phyloP scores from a whole-genome alignment of 2,113 vertebrate species.

The Lichenostomus cassidix region DNA sequence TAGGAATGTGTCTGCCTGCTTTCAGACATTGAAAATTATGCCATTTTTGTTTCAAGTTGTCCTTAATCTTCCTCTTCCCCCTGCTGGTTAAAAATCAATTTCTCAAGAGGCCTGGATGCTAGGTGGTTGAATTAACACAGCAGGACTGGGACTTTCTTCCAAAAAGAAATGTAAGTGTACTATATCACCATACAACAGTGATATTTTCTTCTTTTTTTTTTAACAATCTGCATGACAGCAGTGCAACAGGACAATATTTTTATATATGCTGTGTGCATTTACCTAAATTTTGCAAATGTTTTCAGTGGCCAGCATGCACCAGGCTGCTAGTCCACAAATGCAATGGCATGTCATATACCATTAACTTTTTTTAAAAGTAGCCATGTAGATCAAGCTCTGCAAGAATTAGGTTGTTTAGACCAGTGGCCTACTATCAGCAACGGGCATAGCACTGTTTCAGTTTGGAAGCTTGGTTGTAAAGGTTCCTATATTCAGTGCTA shows the following conservation, averaged over 20 bases:
- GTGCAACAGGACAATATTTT: not conserved
- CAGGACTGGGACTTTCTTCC: not conserved
- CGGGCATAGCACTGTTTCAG: not conserved
- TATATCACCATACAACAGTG: not conserved
- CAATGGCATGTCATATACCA: not conserved
- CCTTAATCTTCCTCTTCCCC: not conserved
- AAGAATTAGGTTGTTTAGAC: not conserved
- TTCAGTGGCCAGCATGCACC: not conserved
- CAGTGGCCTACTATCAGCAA: not conserved
- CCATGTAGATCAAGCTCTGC: not conserved
- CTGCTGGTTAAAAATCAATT: slow-evolving; percentile 35
- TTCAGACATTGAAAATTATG: not conserved
- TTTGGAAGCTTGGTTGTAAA: not conserved
- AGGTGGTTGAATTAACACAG: slow-evolving; percentile 14
- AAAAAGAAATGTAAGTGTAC: not conserved
- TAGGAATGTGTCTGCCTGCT: not conserved
- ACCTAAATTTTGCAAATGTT: not conserved
- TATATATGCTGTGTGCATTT: not conserved
- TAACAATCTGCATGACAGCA: not conserved
- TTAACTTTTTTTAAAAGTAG: not conserved
- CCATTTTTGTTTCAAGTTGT: not conserved
- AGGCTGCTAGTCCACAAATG: not conserved
- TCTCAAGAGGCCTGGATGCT: not conserved
- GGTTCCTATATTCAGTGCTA: not conserved
- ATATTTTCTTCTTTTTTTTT: not conserved